phyloP scores from a whole-genome alignment of 2,797 vertebrate species.

The Limosa lapponica region DNA sequence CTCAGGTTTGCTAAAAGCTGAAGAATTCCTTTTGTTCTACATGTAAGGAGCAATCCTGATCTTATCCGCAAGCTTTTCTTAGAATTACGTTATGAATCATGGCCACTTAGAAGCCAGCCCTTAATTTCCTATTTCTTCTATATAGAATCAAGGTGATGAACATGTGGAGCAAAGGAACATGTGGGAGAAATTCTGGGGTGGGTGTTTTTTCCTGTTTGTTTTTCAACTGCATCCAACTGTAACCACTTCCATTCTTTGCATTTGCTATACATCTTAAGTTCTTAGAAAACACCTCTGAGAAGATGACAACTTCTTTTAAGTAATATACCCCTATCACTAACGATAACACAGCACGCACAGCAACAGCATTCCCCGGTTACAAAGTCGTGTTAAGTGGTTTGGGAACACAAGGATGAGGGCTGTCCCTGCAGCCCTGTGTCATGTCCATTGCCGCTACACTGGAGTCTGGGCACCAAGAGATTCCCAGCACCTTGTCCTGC shows the following conservation, averaged over 20 bases:
- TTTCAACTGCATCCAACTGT: background rate
- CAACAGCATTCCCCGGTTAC: background rate
- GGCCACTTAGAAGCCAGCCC: background rate
- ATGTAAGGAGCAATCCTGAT: background rate
- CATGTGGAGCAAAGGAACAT: background rate
- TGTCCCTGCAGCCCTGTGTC: background rate
- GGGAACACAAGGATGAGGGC: background rate
- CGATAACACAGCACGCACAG: accelerated
- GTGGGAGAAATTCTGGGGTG: background rate
- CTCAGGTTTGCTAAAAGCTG: background rate
- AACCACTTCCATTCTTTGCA: background rate
- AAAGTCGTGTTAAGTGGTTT: background rate
- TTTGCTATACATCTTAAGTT: background rate
- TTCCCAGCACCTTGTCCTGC: background rate
- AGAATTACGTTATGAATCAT: background rate
- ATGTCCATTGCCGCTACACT: background rate
- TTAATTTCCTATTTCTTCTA: background rate
- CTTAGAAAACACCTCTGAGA: background rate
- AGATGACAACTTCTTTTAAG: background rate
- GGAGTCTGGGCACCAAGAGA: background rate
- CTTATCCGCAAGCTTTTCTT: background rate
- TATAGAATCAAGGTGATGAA: background rate
- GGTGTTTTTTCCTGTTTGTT: background rate
- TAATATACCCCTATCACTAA: too few species aligned
- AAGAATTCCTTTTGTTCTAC: background rate